phyloP scores from a whole-genome alignment of 2,888 invertebrate genomes.

The Plebejus melissa region DNA sequence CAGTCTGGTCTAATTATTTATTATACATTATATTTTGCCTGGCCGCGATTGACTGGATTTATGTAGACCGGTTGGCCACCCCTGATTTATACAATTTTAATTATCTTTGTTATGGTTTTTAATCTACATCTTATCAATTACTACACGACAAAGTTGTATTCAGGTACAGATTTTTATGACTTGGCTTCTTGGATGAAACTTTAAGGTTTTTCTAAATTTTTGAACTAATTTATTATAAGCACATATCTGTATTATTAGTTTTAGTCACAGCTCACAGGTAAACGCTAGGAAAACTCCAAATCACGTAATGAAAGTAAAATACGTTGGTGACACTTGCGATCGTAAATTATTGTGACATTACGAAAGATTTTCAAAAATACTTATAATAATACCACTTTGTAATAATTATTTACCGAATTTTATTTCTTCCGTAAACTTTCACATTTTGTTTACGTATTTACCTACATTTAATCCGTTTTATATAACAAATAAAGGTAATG shows the following conservation, averaged over 20 bases:
- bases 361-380: constrained; percentile 1
- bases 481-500: neutral
- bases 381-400: neutral
- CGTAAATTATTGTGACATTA: constrained; percentile 1
- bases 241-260: neutral
- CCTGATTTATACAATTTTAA: too few species aligned
- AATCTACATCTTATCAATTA: neutral
- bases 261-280: neutral
- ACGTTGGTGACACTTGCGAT: neutral
- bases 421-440: neutral
- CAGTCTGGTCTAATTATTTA: too few species aligned
- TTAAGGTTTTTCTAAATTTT: neutral
- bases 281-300: neutral
- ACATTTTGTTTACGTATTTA: neutral
- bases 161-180: neutral
- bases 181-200: neutral
- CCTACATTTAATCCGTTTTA: neutral
- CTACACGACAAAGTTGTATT: neutral
- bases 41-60: too few species aligned
- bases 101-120: neutral
- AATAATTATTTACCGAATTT: neutral
- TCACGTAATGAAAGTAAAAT: constrained; percentile 1
- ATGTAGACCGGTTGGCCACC: too few species aligned
- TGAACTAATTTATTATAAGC: neutral
- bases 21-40: too few species aligned